Base-by-base conservation (phyloP, 2,797 vertebrate genomes). In the Phoebastria nigripes region DNA sequence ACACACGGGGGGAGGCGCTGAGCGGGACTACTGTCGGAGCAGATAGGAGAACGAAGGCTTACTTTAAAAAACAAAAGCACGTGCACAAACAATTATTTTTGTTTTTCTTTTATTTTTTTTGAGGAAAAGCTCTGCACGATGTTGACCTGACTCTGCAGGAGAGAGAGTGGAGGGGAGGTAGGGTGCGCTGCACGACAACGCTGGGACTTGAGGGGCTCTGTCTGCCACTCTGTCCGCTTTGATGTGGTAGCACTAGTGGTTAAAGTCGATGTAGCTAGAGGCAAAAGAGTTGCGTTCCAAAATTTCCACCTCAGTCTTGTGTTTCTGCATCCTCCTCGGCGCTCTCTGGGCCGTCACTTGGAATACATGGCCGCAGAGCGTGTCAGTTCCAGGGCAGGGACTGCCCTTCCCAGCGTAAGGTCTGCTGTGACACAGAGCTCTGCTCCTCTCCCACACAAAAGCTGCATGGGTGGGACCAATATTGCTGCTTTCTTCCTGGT, bases 101-200 rank as follows among this genome's bases (percentile, higher is more conserved):
- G 37, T 4, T 28, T 18, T 46, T 12, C 15, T 17, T 31, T 31
- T 31, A 19, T 25, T 19, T 54, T 18, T 33, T 20, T 55, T 20
- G 28, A 33, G 49, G 44, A 39, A 17, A 33, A 79, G 59, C 66
- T 13, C 15, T 3, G 67, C 6, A 3, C 8, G 8, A 1, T 9
- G 4, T 7, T 21, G 78, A 33, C 25, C 70, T 13, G 6, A 15
- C 11, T 5, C 5, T 1, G 15, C 52, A 2, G 35, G 29, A 24
- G 31, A 4, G 46, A 2, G 54, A 9, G 74, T 37, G 2, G 25
- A 12, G 31, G 44, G 39, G 51, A 52, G 69, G 63, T 1, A 4
- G 31, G 49, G 37, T 8, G 42, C 25, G 4, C 16, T 14, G 46
- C 9, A 1, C 4, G 1, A 3, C 8, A 10, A 1, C 11, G 1